phyloP scores from a whole-genome alignment of 2,888 invertebrate genomes.

The Pterobdella sp. region DNA sequence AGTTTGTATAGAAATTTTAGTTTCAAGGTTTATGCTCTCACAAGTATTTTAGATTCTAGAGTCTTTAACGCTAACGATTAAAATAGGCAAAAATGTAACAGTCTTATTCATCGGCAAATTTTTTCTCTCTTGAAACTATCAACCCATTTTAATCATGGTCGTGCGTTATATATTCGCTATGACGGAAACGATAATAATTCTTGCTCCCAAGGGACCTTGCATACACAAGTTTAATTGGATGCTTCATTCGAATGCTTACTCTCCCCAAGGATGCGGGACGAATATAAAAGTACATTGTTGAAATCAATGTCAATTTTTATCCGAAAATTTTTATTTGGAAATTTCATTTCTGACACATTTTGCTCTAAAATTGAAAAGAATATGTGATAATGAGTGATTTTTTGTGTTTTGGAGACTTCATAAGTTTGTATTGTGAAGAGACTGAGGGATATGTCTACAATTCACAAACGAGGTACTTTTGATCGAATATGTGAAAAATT shows the following conservation, averaged over 20 bases:
- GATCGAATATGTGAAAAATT: constrained; percentile 3
- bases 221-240: constrained; percentile 1
- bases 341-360: neutral
- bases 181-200: neutral
- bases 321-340: neutral
- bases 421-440: constrained; percentile 40
- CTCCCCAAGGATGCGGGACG: neutral
- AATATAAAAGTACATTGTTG: neutral
- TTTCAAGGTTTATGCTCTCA: too few relatives aligned
- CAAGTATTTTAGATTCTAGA: too few relatives aligned
- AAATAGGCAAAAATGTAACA: too few relatives aligned
- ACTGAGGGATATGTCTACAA: constrained; percentile 39
- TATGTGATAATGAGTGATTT: constrained; percentile 35
- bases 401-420: constrained; percentile 39
- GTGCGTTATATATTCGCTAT: neutral
- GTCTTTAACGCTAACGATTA: too few relatives aligned
- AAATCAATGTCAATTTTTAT: constrained; percentile 4
- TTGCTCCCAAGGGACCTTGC: neutral
- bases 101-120: neutral
- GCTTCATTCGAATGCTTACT: neutral
- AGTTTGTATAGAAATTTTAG: too few relatives aligned
- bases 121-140: neutral
- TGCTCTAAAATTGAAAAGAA: neutral
- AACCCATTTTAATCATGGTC: neutral
- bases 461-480: constrained; percentile 37